A percentile compares a stretch with the other conserved stretches of the same genome.
Evolutionary conservation across 1,140 invertebrate genomes (phyloP).

Genomic region (Yoshiicerus persimilis): DNA sequence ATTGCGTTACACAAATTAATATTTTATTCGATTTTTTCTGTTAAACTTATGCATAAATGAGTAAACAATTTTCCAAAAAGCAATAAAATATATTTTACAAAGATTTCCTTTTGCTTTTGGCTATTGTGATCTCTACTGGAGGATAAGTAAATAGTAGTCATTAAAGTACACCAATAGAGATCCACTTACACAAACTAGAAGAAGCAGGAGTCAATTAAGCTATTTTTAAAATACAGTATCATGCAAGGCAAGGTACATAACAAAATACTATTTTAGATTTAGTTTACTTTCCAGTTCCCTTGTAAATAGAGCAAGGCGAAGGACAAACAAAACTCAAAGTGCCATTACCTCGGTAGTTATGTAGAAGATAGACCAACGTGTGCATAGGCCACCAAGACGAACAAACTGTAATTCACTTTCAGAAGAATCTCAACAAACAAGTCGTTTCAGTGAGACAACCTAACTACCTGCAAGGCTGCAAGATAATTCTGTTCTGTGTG

Average conservation of each 20-base stretch:
- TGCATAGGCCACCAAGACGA: neutral
- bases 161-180: too few relatives aligned
- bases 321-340: conserved; percentile 1
- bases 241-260: neutral
- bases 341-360: neutral
- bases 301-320: neutral
- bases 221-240: neutral
- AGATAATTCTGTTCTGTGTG: neutral
- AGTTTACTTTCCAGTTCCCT: neutral
- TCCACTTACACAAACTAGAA: too few relatives aligned
- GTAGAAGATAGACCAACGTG: neutral
- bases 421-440: neutral
- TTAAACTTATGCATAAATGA: too few relatives aligned
- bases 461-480: neutral
- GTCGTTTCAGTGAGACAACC: neutral
- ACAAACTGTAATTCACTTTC: conserved; percentile 13
- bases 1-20: too few relatives aligned
- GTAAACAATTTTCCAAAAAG: too few relatives aligned
- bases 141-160: too few relatives aligned
- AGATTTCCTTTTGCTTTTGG: too few relatives aligned
- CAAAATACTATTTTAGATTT: neutral
- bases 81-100: too few relatives aligned
- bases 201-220: too few relatives aligned
- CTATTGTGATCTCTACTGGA: too few relatives aligned
- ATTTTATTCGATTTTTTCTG: too few relatives aligned